These are phyloP conservation scores for Stichodactyla mertensii DNA, from an alignment of 64 coral and sea anemone species.

Conservation along the genomic window DNA sequence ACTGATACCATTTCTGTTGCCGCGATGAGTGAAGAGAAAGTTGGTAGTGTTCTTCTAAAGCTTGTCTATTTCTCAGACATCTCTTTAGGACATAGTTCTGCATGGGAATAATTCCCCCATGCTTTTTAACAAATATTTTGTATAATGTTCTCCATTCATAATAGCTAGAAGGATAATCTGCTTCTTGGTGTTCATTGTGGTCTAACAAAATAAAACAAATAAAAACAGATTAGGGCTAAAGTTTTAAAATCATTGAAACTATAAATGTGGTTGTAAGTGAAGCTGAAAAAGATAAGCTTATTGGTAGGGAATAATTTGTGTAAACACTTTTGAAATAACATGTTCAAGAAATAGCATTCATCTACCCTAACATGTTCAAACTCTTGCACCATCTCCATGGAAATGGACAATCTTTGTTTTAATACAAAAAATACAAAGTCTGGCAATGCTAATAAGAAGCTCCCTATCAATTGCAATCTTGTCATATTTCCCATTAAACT, in stretches of 20 bases:
- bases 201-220: slow-evolving; percentile 46
- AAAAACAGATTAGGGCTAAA: neutral
- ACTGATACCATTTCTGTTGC: slow-evolving; percentile 99
- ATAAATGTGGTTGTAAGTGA: neutral
- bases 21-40: slow-evolving; percentile 93
- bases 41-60: slow-evolving; percentile 96
- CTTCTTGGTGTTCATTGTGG: slow-evolving; percentile 60
- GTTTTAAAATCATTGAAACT: neutral
- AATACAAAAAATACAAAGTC: neutral
- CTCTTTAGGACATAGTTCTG: slow-evolving; percentile 99
- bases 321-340: neutral
- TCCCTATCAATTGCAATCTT: neutral
- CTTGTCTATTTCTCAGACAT: slow-evolving; percentile 96
- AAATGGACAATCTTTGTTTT: neutral
- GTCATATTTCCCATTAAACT: neutral
- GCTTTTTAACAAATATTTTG: slow-evolving; percentile 97
- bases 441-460: neutral
- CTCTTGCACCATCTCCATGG: neutral
- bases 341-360: neutral
- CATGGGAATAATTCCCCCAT: slow-evolving; percentile 91
- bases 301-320: neutral
- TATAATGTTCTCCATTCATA: slow-evolving; percentile 99
- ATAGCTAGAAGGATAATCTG: slow-evolving; percentile 86
- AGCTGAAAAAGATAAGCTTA: neutral
- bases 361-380: neutral